Evolutionary conservation across 2,797 vertebrate genomes (phyloP), one percentile per base, ranked within the genome.

Genomic region (Phaenicophaeus curvirostris): DNA sequence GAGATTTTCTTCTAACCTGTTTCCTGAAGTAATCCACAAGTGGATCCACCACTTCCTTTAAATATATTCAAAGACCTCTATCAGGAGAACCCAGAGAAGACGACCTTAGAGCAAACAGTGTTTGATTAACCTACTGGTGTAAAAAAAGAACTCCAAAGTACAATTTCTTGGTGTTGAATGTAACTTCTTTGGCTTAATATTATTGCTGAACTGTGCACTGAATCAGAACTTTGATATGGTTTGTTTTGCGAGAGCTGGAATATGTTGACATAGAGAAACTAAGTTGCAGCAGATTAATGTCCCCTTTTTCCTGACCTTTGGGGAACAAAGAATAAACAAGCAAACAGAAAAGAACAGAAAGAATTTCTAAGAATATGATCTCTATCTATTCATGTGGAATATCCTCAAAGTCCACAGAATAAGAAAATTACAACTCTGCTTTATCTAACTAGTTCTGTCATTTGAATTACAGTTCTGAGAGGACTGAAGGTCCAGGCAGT

Each of bases 131-230:
- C 39, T 89, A 81, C 92, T 90, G 41, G 35, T 51, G 50, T 91
- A 84, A 61, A 84, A 87, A 72, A 57, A 6, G 37, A 85, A n/a
- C 66, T 77, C 74, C 91, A 95, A 88, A 46, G 53, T 87, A 95
- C 92, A 90, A 63, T 82, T 88, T 94, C 57, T 93, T 83, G 44
- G 2, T 93, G 63, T 84, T 87, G 77, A 50, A 62, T 50, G 88
- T 66, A 55, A 39, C 39, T 85, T 57, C 50, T 11, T 18, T 87
- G 87, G 69, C 71, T 93, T 77, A 31, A 27, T 42, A 16, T 44
- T 4, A 11, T 33, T 81, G 54, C 37, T 88, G 69, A 94, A 87
- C 46, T 91, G 77, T 69, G 76, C 62, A 44, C 41, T 58, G 37
- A 85, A 41, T 57, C 31, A 81, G 65, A 81, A 67, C 50, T 46